phyloP scores from a whole-genome alignment of 2,113 vertebrate genomes.

The Lepisosteus oculatus region DNA sequence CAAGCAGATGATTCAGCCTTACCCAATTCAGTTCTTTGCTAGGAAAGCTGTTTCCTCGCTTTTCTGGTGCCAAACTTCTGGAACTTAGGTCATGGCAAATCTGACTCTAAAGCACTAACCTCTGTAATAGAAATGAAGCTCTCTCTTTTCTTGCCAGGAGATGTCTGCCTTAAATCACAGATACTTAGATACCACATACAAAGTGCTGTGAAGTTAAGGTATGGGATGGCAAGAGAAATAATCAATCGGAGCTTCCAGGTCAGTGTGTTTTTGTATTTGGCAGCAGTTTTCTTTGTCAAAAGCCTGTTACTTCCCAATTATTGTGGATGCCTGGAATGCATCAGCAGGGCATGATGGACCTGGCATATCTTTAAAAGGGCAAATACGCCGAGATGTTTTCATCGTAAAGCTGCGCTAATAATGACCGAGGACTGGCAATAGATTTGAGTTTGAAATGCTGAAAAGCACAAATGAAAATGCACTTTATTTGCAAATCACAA shows the following conservation, averaged over 20 bases:
- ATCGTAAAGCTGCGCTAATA: neutral
- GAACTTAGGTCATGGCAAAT: conserved; percentile 28
- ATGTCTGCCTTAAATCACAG: conserved; percentile 7
- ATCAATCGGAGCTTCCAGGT: neutral
- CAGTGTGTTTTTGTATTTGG: neutral
- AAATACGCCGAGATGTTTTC: neutral
- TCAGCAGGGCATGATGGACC: neutral
- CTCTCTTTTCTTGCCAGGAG: conserved; percentile 12
- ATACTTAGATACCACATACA: neutral
- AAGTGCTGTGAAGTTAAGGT: neutral
- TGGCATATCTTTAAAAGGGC: conserved; percentile 3
- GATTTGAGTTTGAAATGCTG: no score
- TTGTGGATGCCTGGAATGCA: neutral
- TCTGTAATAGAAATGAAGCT: neutral
- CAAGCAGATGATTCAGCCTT: conserved; percentile 1
- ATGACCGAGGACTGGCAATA: no score
- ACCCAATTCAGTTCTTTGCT: conserved; percentile 6
- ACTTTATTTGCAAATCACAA: no score
- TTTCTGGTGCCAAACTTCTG: conserved; percentile 17
- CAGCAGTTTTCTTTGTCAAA: neutral
- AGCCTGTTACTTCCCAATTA: no score
- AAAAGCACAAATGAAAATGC: no score
- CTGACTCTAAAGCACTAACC: conserved; percentile 24
- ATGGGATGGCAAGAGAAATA: neutral
- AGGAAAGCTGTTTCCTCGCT: conserved; percentile 26